These are phyloP conservation scores for Fissipunctia ypsillon DNA, from an alignment of 2,888 invertebrate species.

Conservation along the genomic window DNA sequence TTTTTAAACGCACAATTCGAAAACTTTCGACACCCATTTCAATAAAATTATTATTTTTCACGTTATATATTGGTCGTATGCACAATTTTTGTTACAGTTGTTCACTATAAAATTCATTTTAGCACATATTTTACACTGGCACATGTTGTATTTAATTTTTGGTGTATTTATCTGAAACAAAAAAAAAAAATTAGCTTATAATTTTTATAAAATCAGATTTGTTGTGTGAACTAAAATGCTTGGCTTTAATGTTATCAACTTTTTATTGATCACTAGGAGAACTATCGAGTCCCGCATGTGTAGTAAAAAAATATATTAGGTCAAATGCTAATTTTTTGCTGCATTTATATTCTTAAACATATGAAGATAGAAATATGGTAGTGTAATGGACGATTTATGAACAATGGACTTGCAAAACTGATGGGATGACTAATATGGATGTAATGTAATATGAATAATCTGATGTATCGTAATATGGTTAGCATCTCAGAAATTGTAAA, in stretches of 20 bases:
- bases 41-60: conserved; percentile 68
- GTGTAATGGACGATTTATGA: neutral
- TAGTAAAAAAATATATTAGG: neutral
- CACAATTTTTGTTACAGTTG: conserved; percentile 74
- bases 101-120: conserved; percentile 77
- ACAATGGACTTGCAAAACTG: neutral
- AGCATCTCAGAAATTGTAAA: neutral
- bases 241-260: no score
- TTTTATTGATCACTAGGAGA: neutral
- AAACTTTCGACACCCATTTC: conserved; percentile 67
- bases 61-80: conserved; percentile 75
- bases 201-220: neutral
- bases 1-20: conserved; percentile 74
- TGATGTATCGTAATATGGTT: no score
- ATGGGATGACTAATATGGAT: no score
- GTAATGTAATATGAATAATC: no score
- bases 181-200: conserved; percentile 33
- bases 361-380: neutral
- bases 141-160: conserved; percentile 83
- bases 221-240: neutral
- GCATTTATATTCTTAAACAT: neutral
- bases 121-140: conserved; percentile 81
- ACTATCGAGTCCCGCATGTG: accelerated
- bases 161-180: conserved; percentile 84
- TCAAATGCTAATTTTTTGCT: neutral